Evolutionary conservation across 2,888 invertebrate species (phyloP).

Genomic region (Hoplodrina ambigua): DNA sequence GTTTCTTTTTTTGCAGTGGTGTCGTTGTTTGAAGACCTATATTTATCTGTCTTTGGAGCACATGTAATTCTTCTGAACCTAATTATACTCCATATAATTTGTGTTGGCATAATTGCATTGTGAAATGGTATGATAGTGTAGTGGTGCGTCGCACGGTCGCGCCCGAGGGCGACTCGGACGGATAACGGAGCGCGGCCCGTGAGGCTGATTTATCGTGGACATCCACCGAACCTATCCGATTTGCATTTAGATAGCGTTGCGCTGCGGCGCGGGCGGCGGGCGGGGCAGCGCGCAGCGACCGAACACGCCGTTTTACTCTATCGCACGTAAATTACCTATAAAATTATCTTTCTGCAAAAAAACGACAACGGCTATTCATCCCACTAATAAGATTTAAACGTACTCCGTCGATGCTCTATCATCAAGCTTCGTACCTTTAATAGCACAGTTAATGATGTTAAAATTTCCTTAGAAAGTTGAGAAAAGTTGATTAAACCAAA

Average conservation of each 20-base stretch:
- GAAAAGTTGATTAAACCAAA: conserved; percentile 44
- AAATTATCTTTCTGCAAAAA: conserved; percentile 81
- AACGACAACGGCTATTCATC: conserved; percentile 69
- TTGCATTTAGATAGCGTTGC: conserved; percentile 89
- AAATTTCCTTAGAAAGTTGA: conserved; percentile 68
- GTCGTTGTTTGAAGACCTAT: conserved; percentile 42
- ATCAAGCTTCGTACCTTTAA: conserved; percentile 62
- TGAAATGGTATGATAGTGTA: conserved; percentile 63
- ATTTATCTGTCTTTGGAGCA: conserved; percentile 43
- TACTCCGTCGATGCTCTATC: conserved; percentile 65
- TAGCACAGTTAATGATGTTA: conserved; percentile 53
- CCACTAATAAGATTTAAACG: conserved; percentile 80
- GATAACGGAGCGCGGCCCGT: conserved; percentile 80
- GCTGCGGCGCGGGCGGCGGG: conserved; percentile 68
- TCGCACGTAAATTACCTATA: conserved; percentile 85
- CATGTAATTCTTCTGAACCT: conserved; percentile 42
- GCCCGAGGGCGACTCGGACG: conserved; percentile 73
- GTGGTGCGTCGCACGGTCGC: conserved; percentile 58
- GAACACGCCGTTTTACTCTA: conserved; percentile 77
- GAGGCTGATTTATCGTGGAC: conserved; percentile 88
- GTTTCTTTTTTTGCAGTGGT: conserved; percentile 22
- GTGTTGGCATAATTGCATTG: conserved; percentile 63
- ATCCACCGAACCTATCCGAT: conserved; percentile 89
- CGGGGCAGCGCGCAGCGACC: conserved; percentile 63
- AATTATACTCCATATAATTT: conserved; percentile 50